These are phyloP conservation scores for Helicoverpa zea DNA, from an alignment of 1,140 invertebrate species.

Conservation along the genomic window DNA sequence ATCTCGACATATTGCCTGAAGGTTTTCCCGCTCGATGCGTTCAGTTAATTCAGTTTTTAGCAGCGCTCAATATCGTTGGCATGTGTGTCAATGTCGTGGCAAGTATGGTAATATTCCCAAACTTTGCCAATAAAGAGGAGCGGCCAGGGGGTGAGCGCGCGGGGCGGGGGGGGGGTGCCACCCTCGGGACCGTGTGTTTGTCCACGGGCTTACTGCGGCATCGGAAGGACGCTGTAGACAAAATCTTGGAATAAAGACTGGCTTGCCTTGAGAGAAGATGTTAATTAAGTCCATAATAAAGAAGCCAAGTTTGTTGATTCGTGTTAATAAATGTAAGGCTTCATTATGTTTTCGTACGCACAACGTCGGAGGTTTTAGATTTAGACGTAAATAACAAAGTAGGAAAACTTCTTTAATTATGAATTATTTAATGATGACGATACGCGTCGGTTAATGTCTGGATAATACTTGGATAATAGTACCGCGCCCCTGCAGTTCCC, in stretches of 20 bases:
- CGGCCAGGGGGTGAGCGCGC: not conserved
- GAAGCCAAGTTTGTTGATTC: not conserved
- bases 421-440: too few relatives aligned
- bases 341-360: too few relatives aligned
- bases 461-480: too few relatives aligned
- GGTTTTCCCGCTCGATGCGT: constrained; percentile 29
- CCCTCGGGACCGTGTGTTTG: constrained; percentile 16
- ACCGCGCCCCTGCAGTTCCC: not conserved
- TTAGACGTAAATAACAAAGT: too few relatives aligned
- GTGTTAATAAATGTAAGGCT: not conserved
- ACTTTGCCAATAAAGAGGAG: constrained; percentile 47
- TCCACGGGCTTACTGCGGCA: constrained; percentile 19
- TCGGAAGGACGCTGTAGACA: constrained; percentile 8
- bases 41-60: constrained; percentile 45
- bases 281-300: constrained; percentile 27
- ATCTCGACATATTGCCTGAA: constrained; percentile 33
- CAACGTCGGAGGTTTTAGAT: too few relatives aligned
- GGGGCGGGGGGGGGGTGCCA: not conserved
- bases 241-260: constrained; percentile 3
- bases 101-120: constrained; percentile 46
- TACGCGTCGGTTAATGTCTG: too few relatives aligned
- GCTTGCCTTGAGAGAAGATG: constrained; percentile 21
- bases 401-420: too few relatives aligned
- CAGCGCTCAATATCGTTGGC: constrained; percentile 36
- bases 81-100: constrained; percentile 45